phyloP scores from a whole-genome alignment of 2,113 vertebrate genomes.

The Ophiodon elongatus region DNA sequence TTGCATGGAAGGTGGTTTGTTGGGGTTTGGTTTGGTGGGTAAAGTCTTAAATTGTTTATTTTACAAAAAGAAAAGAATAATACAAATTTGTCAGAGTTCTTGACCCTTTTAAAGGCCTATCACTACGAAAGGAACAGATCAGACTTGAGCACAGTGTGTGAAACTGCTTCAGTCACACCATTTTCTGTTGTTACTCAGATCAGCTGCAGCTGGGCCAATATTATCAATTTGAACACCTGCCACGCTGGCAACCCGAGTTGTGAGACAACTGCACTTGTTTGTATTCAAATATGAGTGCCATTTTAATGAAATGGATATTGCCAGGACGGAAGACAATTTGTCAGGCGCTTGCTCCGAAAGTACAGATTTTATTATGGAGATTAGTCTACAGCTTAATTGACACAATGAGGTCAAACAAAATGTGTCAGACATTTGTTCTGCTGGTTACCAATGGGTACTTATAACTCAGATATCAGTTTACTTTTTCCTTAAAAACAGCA shows the following conservation, averaged over 20 bases:
- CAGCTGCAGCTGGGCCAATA: slow-evolving; percentile 58
- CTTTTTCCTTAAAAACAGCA: slow-evolving; percentile 4
- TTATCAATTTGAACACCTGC: slow-evolving; percentile 66
- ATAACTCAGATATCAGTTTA: background rate
- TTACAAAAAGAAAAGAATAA: background rate
- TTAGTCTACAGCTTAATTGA: slow-evolving; percentile 52
- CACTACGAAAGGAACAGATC: background rate
- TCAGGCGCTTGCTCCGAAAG: slow-evolving; percentile 55
- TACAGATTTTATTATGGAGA: slow-evolving; percentile 60
- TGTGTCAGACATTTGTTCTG: slow-evolving; percentile 35
- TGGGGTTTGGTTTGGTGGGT: background rate
- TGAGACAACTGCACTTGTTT: slow-evolving; percentile 59
- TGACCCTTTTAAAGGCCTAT: background rate
- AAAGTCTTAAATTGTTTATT: background rate
- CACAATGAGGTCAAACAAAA: slow-evolving; percentile 47
- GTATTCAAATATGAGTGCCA: slow-evolving; percentile 60
- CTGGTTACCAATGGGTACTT: background rate
- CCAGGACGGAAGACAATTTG: slow-evolving; percentile 60
- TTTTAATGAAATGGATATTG: slow-evolving; percentile 65
- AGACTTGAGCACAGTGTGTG: slow-evolving; percentile 11
- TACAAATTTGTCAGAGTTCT: background rate
- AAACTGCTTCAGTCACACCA: slow-evolving; percentile 22
- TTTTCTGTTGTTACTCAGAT: slow-evolving; percentile 41
- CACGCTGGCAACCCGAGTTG: slow-evolving; percentile 40
- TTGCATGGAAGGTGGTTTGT: slow-evolving; percentile 10